phyloP scores from a whole-genome alignment of 2,888 invertebrate genomes.

The Pristionchus fissidentatus region DNA sequence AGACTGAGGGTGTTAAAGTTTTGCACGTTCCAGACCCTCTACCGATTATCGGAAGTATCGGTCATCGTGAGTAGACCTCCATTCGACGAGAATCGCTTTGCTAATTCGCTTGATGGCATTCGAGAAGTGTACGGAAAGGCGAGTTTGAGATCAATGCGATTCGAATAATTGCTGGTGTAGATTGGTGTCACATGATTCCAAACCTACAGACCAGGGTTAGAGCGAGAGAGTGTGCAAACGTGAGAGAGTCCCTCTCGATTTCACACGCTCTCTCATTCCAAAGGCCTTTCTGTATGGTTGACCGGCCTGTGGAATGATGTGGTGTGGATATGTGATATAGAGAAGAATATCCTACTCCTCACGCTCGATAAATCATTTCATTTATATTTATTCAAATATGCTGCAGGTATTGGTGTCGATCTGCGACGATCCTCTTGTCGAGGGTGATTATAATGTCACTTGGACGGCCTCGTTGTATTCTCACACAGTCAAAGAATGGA shows the following conservation, averaged over 20 bases:
- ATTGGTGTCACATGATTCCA: too few relatives aligned
- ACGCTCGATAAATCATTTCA: not conserved
- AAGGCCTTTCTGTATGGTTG: too few relatives aligned
- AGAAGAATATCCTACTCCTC: not conserved
- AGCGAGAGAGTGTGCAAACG: too few relatives aligned
- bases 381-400: too few relatives aligned
- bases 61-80: not conserved
- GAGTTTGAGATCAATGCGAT: not conserved
- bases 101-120: slow-evolving; percentile 36
- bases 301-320: too few relatives aligned
- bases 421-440: not conserved
- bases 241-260: too few relatives aligned
- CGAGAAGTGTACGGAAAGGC: slow-evolving; percentile 39
- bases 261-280: too few relatives aligned
- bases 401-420: slow-evolving; percentile 24
- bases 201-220: too few relatives aligned
- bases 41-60: slow-evolving; percentile 7
- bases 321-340: not conserved
- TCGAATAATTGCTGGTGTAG: not conserved
- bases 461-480: slow-evolving; percentile 37
- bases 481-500: slow-evolving; percentile 46
- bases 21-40: slow-evolving; percentile 8
- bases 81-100: slow-evolving; percentile 25
- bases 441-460: not conserved
- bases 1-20: too few relatives aligned